Conservation (phyloP, 2,888 invertebrate genomes). For the Pollenia angustigena region DNA sequence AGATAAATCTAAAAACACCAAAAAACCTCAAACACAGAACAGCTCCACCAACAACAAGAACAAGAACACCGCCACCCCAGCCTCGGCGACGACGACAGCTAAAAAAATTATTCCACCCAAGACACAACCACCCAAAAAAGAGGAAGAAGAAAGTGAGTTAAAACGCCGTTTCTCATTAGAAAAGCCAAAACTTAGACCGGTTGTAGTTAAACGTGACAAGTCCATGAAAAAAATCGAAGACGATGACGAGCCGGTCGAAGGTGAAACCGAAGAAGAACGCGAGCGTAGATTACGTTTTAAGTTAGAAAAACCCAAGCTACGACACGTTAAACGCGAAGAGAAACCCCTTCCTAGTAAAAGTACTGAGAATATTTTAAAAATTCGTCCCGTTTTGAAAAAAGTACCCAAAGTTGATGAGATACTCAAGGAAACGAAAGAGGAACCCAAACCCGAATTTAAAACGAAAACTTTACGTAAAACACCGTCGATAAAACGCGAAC, state of each 20-base stretch:
- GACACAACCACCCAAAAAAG: conserved; percentile 76
- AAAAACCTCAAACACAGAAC: conserved; percentile 70
- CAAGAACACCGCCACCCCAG: background rate
- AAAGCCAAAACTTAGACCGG: conserved; percentile 83
- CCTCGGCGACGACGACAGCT: conserved; percentile 65
- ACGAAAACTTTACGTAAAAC: conserved; percentile 83
- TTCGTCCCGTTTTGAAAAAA: conserved; percentile 83
- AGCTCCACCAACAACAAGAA: conserved; percentile 43
- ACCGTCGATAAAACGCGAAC: conserved; percentile 81
- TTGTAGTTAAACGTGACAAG: conserved; percentile 82
- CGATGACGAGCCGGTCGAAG: conserved; percentile 81
- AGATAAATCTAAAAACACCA: conserved; percentile 74
- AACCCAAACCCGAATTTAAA: conserved; percentile 83
- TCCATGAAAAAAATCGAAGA: conserved; percentile 82
- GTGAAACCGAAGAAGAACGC: conserved; percentile 82
- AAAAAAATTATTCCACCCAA: conserved; percentile 74
- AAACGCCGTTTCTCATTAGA: conserved; percentile 82
- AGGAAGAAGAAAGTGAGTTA: conserved; percentile 82
- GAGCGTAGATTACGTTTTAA: conserved; percentile 82
- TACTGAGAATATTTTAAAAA: conserved; percentile 81
- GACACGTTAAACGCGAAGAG: conserved; percentile 83
- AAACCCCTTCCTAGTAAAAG: conserved; percentile 82
- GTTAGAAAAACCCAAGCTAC: conserved; percentile 82
- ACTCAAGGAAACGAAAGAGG: conserved; percentile 81
- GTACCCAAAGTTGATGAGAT: conserved; percentile 83